Evolutionary conservation across 2,888 invertebrate genomes (phyloP).

Genomic region (Polylopha cassiicola): DNA sequence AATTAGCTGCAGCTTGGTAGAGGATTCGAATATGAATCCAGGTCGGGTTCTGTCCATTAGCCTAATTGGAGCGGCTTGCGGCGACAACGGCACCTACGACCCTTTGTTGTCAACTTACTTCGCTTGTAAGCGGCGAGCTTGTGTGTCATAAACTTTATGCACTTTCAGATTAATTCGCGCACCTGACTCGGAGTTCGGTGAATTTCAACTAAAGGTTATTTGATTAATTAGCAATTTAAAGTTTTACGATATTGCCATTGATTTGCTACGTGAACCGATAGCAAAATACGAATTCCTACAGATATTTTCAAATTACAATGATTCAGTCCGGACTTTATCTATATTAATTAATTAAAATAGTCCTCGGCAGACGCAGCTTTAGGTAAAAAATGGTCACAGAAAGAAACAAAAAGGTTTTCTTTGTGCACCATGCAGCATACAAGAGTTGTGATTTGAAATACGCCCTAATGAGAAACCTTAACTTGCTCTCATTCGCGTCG

Average conservation of each 20-base stretch:
- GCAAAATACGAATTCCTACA: too few species aligned
- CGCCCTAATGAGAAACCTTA: conserved; percentile 61
- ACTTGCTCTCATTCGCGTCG: conserved; percentile 59
- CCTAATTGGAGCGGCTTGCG: conserved; percentile 67
- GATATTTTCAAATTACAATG: too few species aligned
- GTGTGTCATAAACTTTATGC: conserved; percentile 19
- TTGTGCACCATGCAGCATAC: conserved; percentile 20
- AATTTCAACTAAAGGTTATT: too few species aligned
- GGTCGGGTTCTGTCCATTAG: conserved; percentile 74
- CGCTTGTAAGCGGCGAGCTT: too few species aligned
- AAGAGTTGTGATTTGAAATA: conserved; percentile 23
- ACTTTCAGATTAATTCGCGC: conserved; percentile 19
- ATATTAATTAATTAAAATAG: too few species aligned
- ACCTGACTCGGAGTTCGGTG: conserved; percentile 14
- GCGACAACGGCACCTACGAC: conserved; percentile 38
- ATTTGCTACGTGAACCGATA: too few species aligned
- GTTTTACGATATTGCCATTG: too few species aligned
- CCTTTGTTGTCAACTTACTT: conserved; percentile 46
- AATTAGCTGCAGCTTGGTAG: conserved; percentile 74
- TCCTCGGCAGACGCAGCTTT: conserved; percentile 12
- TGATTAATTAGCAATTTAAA: too few species aligned
- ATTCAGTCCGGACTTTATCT: too few species aligned
- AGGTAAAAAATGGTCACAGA: conserved; percentile 14
- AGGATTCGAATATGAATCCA: conserved; percentile 73
- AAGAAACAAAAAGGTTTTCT: conserved; percentile 17